phyloP scores from a whole-genome alignment of 1,140 invertebrate species.

The Scylla paramamosain region DNA sequence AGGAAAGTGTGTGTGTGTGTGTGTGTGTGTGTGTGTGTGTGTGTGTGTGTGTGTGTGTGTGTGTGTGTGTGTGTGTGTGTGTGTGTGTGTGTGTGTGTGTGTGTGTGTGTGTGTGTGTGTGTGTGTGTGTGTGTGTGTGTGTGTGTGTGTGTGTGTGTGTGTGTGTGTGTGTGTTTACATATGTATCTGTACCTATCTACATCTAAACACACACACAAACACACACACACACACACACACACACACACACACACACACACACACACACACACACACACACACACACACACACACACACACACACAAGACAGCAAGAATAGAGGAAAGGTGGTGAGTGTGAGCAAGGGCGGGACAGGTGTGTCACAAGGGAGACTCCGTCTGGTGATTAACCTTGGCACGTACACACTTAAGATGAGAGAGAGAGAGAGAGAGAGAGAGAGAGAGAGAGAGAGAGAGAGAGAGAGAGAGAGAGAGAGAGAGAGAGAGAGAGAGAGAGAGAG shows the following conservation, averaged over 20 bases:
- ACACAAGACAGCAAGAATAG: too few species aligned
- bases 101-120: conserved; percentile 43
- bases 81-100: conserved; percentile 45
- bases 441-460: not conserved
- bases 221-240: not conserved
- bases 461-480: not conserved
- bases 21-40: too few species aligned
- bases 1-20: too few species aligned
- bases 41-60: conserved; percentile 26
- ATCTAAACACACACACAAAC: conserved; percentile 18
- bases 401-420: too few species aligned
- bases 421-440: too few species aligned
- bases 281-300: too few species aligned
- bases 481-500: not conserved
- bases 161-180: conserved; percentile 41
- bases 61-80: conserved; percentile 31
- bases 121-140: conserved; percentile 27
- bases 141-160: conserved; percentile 43
- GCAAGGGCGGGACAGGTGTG: too few species aligned
- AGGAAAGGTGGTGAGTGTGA: too few species aligned
- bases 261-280: too few species aligned
- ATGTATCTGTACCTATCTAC: too few species aligned
- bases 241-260: not conserved
- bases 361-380: too few species aligned
- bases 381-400: too few species aligned